Percentiles rank a stretch among this genome's conserved stretches.
Conservation (phyloP, 1,140 invertebrate species). For the Lepidurus couesii region DNA sequence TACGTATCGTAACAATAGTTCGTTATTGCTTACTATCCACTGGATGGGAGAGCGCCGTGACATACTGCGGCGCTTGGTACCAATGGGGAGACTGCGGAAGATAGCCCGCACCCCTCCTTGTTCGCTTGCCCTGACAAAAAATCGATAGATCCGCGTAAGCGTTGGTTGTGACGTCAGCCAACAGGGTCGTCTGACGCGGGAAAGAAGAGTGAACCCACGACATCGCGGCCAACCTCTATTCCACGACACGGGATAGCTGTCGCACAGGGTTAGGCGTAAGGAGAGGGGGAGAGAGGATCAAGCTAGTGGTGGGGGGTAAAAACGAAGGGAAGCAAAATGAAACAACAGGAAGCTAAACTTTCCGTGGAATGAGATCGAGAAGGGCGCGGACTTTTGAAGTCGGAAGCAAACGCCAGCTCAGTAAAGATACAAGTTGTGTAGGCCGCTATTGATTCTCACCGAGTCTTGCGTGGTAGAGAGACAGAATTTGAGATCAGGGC, state of each 20-base stretch:
- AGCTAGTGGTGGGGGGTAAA: background rate
- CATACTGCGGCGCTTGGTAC: slow-evolving; percentile 8
- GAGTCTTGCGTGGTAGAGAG: slow-evolving; percentile 7
- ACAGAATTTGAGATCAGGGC: background rate
- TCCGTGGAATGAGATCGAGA: background rate
- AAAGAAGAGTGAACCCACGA: background rate
- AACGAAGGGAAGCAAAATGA: background rate
- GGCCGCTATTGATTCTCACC: background rate
- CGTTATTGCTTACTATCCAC: background rate
- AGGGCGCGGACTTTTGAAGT: background rate
- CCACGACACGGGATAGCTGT: background rate
- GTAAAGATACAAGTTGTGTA: slow-evolving; percentile 7
- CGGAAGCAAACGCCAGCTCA: background rate
- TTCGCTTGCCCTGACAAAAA: background rate
- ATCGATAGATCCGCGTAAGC: background rate
- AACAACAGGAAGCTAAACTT: background rate
- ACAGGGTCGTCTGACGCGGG: background rate
- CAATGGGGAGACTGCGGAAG: background rate
- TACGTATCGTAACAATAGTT: background rate
- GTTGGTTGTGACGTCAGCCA: background rate
- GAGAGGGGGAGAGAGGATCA: background rate
- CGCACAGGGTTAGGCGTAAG: background rate
- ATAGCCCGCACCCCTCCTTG: background rate
- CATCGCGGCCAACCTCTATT: background rate
- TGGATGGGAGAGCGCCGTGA: background rate